These are phyloP conservation scores for Danionella dracula DNA, from an alignment of 2,797 vertebrate genomes.

Conservation along the genomic window DNA sequence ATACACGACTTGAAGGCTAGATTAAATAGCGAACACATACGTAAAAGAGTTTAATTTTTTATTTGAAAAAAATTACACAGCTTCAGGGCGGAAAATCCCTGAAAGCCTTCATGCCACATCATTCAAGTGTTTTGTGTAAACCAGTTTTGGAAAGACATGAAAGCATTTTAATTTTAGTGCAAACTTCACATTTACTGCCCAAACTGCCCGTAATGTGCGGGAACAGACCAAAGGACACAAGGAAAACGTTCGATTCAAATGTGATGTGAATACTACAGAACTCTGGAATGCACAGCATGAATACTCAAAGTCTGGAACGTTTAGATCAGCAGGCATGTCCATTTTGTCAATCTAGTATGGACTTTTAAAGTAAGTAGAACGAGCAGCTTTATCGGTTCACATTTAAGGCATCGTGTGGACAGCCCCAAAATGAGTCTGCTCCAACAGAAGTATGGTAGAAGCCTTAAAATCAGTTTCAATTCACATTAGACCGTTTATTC, in stretches of 20 bases:
- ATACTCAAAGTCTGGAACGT: background rate
- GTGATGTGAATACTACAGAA: slow-evolving; percentile 19
- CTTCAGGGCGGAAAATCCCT: too few species aligned
- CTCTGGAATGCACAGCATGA: slow-evolving; percentile 26
- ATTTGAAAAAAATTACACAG: too few species aligned
- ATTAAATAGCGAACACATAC: too few species aligned
- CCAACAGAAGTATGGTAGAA: slow-evolving; percentile 6
- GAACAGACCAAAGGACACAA: background rate
- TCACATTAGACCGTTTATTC: background rate
- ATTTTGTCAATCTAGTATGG: background rate
- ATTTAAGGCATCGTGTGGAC: slow-evolving; percentile 29
- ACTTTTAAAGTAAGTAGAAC: background rate
- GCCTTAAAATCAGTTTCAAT: background rate
- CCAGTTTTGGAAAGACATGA: background rate
- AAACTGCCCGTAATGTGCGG: background rate
- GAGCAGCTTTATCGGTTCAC: slow-evolving; percentile 21
- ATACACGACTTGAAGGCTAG: too few species aligned
- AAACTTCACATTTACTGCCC: background rate
- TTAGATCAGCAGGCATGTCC: slow-evolving; percentile 1
- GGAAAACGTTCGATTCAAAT: background rate
- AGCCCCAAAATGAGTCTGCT: slow-evolving; percentile 21
- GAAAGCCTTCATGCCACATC: too few species aligned
- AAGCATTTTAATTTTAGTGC: background rate
- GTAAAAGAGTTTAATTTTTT: too few species aligned
- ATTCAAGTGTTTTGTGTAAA: too few species aligned